These are phyloP conservation scores for Dryoscopus gambensis DNA, from an alignment of 2,113 vertebrate species.

Conservation along the genomic window DNA sequence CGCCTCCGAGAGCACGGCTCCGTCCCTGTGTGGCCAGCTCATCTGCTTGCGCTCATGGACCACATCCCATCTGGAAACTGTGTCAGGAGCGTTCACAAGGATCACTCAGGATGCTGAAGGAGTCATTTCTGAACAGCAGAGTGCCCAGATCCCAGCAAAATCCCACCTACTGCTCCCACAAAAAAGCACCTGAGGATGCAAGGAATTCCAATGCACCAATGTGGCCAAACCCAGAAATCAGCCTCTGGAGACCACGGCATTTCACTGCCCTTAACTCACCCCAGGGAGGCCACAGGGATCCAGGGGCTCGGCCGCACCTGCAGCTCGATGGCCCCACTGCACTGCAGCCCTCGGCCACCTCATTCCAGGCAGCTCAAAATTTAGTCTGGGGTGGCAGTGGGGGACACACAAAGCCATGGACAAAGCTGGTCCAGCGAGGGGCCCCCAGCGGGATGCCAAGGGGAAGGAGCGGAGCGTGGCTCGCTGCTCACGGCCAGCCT, in stretches of 20 bases:
- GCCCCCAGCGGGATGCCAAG: background rate
- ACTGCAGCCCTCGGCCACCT: background rate
- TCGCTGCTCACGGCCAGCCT: background rate
- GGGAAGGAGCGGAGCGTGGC: background rate
- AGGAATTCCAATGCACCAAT: background rate
- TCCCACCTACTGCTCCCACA: background rate
- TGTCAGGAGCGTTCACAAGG: background rate
- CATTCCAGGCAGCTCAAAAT: background rate
- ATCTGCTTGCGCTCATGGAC: background rate
- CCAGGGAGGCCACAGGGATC: background rate
- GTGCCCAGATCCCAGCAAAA: background rate
- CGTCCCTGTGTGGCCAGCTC: background rate
- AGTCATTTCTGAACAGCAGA: background rate
- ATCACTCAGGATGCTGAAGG: background rate
- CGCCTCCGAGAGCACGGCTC: background rate
- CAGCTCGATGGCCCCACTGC: background rate
- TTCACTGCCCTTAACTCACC: background rate
- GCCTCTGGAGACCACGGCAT: background rate
- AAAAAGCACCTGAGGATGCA: background rate
- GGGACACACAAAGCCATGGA: background rate
- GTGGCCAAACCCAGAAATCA: background rate
- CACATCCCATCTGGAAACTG: background rate
- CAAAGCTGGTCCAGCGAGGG: background rate
- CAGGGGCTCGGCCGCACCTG: background rate
- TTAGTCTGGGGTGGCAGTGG: background rate